These are phyloP conservation scores for Mormyrus proboscirostris DNA, from an alignment of 2,797 vertebrate genomes.

Conservation along the genomic window DNA sequence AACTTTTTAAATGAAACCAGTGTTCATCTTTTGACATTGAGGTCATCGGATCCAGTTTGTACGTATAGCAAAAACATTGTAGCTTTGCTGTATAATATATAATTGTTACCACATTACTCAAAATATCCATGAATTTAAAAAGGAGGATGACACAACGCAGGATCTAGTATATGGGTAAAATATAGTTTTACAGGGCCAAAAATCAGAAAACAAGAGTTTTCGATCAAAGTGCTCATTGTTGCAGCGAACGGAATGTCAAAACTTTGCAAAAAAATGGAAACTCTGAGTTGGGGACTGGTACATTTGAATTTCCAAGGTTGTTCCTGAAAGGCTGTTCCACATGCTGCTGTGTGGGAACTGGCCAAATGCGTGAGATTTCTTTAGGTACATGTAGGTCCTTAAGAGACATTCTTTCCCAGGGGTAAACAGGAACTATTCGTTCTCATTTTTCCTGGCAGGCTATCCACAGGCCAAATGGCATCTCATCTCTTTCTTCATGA, in stretches of 20 bases:
- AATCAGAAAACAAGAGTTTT: neutral
- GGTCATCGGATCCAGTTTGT: neutral
- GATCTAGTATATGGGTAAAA: neutral
- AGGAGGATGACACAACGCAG: neutral
- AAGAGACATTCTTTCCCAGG: slow-evolving; percentile 53
- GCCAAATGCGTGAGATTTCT: slow-evolving; percentile 32
- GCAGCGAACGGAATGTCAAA: neutral
- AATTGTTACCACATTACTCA: neutral
- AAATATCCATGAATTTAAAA: neutral
- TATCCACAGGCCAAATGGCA: slow-evolving; percentile 64
- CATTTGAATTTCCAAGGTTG: neutral
- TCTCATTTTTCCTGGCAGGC: slow-evolving; percentile 70
- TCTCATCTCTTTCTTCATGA: slow-evolving; percentile 68
- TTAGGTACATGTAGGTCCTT: slow-evolving; percentile 55
- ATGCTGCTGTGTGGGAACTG: slow-evolving; percentile 33
- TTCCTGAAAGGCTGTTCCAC: slow-evolving; percentile 27
- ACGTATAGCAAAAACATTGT: neutral
- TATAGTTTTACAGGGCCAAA: neutral
- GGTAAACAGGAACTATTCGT: slow-evolving; percentile 60
- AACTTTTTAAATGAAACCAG: neutral
- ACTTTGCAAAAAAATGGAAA: neutral
- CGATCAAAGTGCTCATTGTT: neutral
- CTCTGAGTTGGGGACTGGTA: neutral
- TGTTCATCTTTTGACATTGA: neutral
- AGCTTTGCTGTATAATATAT: neutral